phyloP scores from a whole-genome alignment of 2,797 vertebrate species.

The Anabacerthia variegaticeps region DNA sequence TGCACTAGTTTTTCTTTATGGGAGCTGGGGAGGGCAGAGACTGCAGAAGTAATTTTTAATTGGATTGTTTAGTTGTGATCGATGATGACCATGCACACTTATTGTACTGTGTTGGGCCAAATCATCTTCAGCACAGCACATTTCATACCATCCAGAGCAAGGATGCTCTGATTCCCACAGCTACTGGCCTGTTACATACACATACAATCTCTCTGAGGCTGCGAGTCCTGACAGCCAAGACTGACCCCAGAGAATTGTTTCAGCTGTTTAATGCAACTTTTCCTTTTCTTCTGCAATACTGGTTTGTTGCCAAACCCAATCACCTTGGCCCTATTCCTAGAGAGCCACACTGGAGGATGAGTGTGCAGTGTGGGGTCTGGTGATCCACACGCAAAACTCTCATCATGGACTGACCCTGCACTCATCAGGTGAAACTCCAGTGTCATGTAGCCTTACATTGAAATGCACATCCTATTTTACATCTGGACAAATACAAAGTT shows the following conservation, averaged over 20 bases:
- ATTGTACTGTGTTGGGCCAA: background rate
- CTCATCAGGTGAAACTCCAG: background rate
- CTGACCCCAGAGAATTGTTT: background rate
- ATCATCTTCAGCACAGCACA: background rate
- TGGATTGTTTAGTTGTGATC: background rate
- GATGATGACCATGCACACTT: background rate
- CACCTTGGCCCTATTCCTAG: background rate
- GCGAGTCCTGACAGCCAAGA: background rate
- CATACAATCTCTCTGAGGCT: background rate
- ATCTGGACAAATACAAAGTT: background rate
- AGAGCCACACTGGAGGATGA: background rate
- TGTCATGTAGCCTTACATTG: fast-evolving
- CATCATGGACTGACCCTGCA: background rate
- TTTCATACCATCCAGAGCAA: background rate
- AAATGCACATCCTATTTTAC: background rate
- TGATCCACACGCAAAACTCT: background rate
- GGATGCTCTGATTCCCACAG: background rate
- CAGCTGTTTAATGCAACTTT: background rate
- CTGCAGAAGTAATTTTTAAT: background rate
- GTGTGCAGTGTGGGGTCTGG: background rate
- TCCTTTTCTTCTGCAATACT: background rate
- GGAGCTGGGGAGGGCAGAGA: background rate
- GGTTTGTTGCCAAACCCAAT: conserved; percentile 1
- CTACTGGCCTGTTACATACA: background rate
- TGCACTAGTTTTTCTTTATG: background rate